Percentiles rank a stretch among this genome's conserved stretches.
Conservation (phyloP, 2,888 invertebrate genomes). For the Amphipoea lucens region DNA sequence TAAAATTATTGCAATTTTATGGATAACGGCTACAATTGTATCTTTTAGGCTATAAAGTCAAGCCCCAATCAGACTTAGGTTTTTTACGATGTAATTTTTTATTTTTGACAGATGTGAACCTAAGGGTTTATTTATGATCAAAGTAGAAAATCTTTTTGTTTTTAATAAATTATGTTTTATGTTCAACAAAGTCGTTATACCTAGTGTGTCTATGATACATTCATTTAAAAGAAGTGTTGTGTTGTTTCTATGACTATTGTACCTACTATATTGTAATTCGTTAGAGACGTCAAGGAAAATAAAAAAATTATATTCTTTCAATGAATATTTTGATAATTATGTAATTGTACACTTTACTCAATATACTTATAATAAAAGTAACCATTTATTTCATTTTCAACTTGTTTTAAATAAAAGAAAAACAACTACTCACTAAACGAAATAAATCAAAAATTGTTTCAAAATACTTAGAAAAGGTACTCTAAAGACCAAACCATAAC, state of each 20-base stretch:
- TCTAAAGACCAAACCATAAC: neutral
- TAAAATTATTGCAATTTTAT: conserved; percentile 65
- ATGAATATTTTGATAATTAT: no score
- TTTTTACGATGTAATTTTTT: conserved; percentile 31
- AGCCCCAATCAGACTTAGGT: conserved; percentile 32
- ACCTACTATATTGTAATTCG: no score
- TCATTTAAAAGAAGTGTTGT: no score
- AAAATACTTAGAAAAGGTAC: neutral
- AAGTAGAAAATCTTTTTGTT: neutral
- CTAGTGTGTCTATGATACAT: no score
- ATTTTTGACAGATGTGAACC: conserved; percentile 4
- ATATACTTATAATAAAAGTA: no score
- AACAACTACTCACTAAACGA: neutral
- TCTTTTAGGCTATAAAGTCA: conserved; percentile 39
- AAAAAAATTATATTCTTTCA: no score
- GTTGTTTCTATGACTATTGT: no score
- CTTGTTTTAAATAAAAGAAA: neutral
- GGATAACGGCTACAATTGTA: conserved; percentile 48
- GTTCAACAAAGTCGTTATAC: no score
- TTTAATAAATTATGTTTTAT: neutral
- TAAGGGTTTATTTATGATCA: neutral
- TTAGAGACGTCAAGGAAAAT: no score
- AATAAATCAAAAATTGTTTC: neutral
- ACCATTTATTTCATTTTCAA: neutral
- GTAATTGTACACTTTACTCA: no score